phyloP scores from a whole-genome alignment of 2,113 vertebrate genomes.

The Hydrochoerus hydrochaeris region DNA sequence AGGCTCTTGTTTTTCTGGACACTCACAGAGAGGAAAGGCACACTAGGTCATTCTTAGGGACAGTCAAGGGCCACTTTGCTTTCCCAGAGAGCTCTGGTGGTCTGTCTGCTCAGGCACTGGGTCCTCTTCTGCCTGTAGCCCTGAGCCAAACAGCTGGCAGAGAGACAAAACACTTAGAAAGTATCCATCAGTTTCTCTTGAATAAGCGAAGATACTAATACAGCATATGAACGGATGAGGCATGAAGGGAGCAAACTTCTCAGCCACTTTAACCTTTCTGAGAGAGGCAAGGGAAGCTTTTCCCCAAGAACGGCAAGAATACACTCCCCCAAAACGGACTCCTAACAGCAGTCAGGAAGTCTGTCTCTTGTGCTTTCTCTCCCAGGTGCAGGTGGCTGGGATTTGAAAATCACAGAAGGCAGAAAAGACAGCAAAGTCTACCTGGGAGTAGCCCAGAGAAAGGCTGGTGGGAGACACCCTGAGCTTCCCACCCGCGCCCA shows the following conservation, averaged over 20 bases:
- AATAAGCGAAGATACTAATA: neutral
- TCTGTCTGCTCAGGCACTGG: neutral
- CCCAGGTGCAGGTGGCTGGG: neutral
- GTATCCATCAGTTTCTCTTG: neutral
- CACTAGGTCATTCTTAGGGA: neutral
- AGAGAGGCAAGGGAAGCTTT: neutral
- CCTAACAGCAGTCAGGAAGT: neutral
- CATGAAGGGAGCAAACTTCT: neutral
- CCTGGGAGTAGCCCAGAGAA: neutral
- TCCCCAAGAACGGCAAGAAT: neutral
- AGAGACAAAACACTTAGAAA: neutral
- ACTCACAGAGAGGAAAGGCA: neutral
- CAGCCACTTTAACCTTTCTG: neutral
- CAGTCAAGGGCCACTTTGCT: neutral
- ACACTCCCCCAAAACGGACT: neutral
- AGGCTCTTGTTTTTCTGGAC: neutral
- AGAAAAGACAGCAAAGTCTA: neutral
- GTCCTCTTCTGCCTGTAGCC: neutral
- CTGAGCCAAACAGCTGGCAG: neutral
- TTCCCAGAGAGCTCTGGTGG: neutral
- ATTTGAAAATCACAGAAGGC: slow-evolving; percentile 47
- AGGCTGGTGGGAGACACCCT: neutral
- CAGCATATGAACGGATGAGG: neutral
- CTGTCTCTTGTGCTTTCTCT: neutral
- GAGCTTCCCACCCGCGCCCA: neutral